phyloP scores from a whole-genome alignment of 2,797 vertebrate genomes.

The Rhabdomys pumilio region DNA sequence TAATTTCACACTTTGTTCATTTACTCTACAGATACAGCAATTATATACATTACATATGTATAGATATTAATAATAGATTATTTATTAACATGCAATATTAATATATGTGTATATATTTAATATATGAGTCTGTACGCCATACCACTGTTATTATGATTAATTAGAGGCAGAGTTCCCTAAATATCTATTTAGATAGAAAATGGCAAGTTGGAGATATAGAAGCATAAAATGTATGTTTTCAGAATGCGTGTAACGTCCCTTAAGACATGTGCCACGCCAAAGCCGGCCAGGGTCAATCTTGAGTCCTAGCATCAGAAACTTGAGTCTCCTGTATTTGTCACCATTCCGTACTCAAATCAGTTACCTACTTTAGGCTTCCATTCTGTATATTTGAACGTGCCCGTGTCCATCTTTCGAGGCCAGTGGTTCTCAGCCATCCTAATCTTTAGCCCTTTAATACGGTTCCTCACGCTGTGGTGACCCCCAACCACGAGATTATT shows the following conservation, averaged over 20 bases:
- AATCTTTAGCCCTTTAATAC: not conserved
- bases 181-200: constrained; percentile 52
- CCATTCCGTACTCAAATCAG: not conserved
- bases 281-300: constrained; percentile 28
- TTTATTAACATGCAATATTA: not conserved
- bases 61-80: not conserved
- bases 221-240: constrained; percentile 13
- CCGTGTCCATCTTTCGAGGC: not conserved
- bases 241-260: not conserved
- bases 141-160: not conserved
- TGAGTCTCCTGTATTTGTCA: constrained; percentile 3
- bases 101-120: not conserved
- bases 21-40: not conserved
- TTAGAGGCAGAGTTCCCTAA: constrained; percentile 31
- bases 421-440: not conserved
- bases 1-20: constrained; percentile 31
- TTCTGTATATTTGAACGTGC: not conserved
- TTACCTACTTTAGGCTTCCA: not conserved
- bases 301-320: not conserved
- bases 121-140: not conserved
- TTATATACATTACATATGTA: not conserved
- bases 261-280: not conserved
- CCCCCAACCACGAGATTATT: not conserved
- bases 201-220: not conserved
- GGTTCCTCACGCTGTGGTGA: not conserved